Percentiles rank a stretch among this genome's conserved stretches.
Evolutionary conservation across 2,797 vertebrate genomes (phyloP).

Genomic region (Danio choprae): DNA sequence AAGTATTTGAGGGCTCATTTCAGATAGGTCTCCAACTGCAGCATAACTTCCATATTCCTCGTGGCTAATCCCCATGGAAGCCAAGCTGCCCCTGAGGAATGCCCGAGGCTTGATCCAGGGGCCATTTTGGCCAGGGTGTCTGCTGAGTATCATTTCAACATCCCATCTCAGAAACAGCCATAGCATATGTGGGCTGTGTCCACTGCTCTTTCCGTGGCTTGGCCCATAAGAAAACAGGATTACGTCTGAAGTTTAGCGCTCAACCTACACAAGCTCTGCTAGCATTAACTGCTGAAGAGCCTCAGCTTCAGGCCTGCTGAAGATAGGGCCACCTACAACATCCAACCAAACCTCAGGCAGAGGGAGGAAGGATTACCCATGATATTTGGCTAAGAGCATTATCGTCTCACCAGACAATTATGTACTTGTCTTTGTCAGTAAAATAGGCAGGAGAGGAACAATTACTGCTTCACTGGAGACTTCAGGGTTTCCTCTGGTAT

Average conservation of each 20-base stretch:
- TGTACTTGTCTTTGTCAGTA: slow-evolving; percentile 60
- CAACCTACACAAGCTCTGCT: slow-evolving; percentile 44
- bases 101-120: slow-evolving; percentile 76
- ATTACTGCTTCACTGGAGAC: slow-evolving; percentile 36
- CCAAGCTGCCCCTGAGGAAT: slow-evolving; percentile 79
- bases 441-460: slow-evolving; percentile 25
- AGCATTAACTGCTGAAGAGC: slow-evolving; percentile 47
- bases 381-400: slow-evolving; percentile 73
- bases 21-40: slow-evolving; percentile 60
- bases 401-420: slow-evolving; percentile 49
- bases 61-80: slow-evolving; percentile 74
- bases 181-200: slow-evolving; percentile 34
- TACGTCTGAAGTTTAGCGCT: slow-evolving; percentile 57
- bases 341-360: slow-evolving; percentile 20
- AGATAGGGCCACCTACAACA: slow-evolving; percentile 46
- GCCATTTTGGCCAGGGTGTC: slow-evolving; percentile 74
- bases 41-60: slow-evolving; percentile 60
- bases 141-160: slow-evolving; percentile 71
- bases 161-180: slow-evolving; percentile 41
- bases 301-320: slow-evolving; percentile 18
- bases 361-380: slow-evolving; percentile 71
- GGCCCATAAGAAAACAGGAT: slow-evolving; percentile 62
- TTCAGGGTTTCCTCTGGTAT: too few relatives aligned
- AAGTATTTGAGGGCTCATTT: slow-evolving; percentile 55
- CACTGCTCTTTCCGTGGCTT: slow-evolving; percentile 47